Evolutionary conservation across 1,140 invertebrate genomes (phyloP).

Genomic region (Steinernema khuongi): DNA sequence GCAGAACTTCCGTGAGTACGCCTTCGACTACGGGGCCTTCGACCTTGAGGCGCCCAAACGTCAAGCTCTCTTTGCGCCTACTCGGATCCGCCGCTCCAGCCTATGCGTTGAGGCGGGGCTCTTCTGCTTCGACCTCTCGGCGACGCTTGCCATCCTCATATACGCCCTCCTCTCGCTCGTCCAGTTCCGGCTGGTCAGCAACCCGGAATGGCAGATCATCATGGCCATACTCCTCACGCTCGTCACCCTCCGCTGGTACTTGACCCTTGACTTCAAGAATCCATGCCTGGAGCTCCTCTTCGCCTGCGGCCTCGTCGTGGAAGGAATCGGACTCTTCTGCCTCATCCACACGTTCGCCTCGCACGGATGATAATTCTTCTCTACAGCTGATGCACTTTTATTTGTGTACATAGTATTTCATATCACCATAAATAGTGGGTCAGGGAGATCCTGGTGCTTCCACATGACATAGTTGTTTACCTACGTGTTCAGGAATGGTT

Average conservation of each 20-base stretch:
- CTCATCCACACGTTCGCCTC: background rate
- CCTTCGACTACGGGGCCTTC: background rate
- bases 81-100: background rate
- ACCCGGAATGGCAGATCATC: background rate
- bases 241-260: background rate
- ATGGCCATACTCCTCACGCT: background rate
- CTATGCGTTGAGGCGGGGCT: background rate
- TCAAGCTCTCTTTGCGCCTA: background rate
- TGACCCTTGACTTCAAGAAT: background rate
- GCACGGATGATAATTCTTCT: background rate
- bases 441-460: background rate
- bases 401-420: background rate
- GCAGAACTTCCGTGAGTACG: background rate
- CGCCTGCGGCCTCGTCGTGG: background rate
- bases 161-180: background rate
- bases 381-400: background rate
- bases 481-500: too few relatives aligned
- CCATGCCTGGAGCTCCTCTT: background rate
- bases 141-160: background rate
- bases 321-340: slow-evolving; percentile 3
- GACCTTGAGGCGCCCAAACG: background rate
- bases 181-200: background rate
- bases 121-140: background rate
- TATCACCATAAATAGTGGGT: background rate
- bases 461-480: too few relatives aligned